Percentiles rank a stretch among this genome's conserved stretches.
Evolutionary conservation across 1,140 invertebrate species (phyloP).

Genomic region (Drosophila subpulchrella): DNA sequence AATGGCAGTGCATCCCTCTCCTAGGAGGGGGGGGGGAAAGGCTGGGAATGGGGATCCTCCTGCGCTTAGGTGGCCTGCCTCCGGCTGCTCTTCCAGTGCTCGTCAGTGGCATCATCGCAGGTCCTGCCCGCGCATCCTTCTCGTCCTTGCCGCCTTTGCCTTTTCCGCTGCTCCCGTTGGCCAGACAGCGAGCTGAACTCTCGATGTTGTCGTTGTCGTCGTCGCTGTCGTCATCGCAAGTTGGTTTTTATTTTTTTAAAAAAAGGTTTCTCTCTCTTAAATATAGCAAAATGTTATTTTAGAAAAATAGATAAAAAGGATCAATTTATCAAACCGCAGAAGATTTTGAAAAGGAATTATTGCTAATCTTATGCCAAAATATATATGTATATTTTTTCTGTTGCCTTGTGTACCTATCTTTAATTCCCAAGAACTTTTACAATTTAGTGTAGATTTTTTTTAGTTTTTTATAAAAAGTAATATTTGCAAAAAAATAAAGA

Average conservation of each 20-base stretch:
- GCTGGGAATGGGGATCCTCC: constrained; percentile 27
- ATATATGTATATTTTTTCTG: no score
- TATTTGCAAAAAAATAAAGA: no score
- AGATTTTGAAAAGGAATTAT: no score
- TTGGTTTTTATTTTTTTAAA: constrained; percentile 34
- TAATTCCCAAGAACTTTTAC: no score
- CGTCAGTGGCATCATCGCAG: constrained; percentile 67
- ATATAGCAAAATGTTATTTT: no score
- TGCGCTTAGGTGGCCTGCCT: constrained; percentile 42
- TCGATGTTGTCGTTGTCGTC: constrained; percentile 43
- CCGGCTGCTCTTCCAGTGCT: constrained; percentile 34
- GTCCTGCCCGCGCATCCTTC: constrained; percentile 1
- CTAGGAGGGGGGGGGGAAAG: neutral
- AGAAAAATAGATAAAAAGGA: neutral
- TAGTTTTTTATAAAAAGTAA: no score
- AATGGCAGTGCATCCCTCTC: constrained; percentile 23
- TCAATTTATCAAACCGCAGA: no score
- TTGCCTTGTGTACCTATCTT: no score
- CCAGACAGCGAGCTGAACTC: constrained; percentile 50
- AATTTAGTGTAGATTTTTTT: no score
- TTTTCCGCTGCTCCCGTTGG: constrained; percentile 10
- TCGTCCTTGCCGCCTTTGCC: neutral
- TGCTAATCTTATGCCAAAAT: no score
- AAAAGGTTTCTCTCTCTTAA: neutral
- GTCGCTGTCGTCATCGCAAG: constrained; percentile 60